phyloP scores from a whole-genome alignment of 1,140 invertebrate genomes.

The Metopolophium dirhodum region DNA sequence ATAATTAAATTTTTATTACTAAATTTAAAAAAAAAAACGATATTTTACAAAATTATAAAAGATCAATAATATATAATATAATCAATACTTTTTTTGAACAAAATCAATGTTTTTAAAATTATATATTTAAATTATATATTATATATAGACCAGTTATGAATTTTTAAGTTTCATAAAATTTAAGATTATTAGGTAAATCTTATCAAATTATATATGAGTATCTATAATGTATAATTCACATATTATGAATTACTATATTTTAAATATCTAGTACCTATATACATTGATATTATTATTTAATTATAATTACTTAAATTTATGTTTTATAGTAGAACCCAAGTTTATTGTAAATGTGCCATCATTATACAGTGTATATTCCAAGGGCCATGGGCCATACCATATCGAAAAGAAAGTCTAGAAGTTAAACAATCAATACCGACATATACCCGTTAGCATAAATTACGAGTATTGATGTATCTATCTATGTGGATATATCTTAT shows the following conservation, averaged over 20 bases:
- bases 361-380: background rate
- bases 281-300: background rate
- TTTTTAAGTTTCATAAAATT: background rate
- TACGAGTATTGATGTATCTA: background rate
- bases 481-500: background rate
- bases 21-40: background rate
- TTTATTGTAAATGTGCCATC: background rate
- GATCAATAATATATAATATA: too few relatives aligned
- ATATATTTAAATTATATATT: too few relatives aligned
- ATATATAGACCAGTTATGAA: background rate
- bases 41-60: too few relatives aligned
- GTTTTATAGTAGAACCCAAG: background rate
- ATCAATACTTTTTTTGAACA: background rate
- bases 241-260: background rate
- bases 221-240: background rate
- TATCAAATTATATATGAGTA: background rate
- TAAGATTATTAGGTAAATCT: background rate
- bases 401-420: slow-evolving; percentile 16
- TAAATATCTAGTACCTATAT: background rate
- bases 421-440: background rate
- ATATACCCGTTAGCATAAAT: background rate
- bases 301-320: background rate
- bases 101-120: background rate
- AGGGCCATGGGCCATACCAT: background rate
- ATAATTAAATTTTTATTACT: background rate